phyloP scores from a whole-genome alignment of 2,113 vertebrate species.

The Rhynchomys soricoides region DNA sequence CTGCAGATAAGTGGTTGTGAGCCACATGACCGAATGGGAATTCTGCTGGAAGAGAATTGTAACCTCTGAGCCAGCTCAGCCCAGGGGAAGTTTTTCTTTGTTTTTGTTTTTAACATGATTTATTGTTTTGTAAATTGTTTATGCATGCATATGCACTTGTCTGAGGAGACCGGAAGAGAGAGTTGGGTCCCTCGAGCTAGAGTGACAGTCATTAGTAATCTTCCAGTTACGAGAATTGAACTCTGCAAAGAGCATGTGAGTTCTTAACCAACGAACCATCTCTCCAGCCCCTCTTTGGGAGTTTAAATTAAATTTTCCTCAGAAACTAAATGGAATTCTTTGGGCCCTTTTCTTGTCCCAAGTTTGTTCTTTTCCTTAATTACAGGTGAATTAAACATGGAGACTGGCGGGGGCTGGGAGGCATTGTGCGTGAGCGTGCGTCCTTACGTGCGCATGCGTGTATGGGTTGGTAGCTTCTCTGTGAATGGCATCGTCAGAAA shows the following conservation, averaged over 20 bases:
- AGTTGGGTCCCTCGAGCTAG: too few relatives aligned
- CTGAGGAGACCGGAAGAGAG: neutral
- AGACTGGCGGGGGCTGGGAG: too few relatives aligned
- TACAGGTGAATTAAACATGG: neutral
- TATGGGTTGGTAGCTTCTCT: neutral
- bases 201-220: neutral
- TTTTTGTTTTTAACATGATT: neutral
- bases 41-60: neutral
- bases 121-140: neutral
- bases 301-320: neutral
- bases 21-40: accelerated
- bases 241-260: neutral
- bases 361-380: conserved; percentile 45
- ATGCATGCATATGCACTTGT: neutral
- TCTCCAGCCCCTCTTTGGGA: neutral
- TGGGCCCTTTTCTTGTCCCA: neutral
- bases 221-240: neutral
- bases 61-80: neutral
- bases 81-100: neutral
- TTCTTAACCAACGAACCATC: neutral
- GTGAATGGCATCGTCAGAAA: neutral
- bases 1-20: neutral
- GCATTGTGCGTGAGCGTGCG: accelerated
- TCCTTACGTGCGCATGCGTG: accelerated
- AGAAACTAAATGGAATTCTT: conserved; percentile 7